phyloP scores from a whole-genome alignment of 1,140 invertebrate genomes.

The Drosophila novamexicana region DNA sequence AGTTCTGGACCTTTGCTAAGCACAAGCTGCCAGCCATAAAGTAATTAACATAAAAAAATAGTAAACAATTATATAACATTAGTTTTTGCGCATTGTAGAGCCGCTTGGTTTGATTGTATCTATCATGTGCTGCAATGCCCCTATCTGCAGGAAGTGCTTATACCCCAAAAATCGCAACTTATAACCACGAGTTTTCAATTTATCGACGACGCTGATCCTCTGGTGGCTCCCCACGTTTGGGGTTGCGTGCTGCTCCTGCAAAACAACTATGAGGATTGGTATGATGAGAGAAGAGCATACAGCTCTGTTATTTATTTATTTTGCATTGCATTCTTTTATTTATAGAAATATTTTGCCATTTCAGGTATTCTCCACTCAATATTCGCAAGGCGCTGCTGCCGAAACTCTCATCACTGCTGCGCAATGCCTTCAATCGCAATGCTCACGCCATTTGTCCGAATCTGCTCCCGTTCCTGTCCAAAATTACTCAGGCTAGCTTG shows the following conservation, averaged over 20 bases:
- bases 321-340: not conserved
- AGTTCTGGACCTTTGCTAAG: slow-evolving; percentile 91
- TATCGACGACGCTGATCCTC: slow-evolving; percentile 90
- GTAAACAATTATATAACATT: not conserved
- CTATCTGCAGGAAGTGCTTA: slow-evolving; percentile 83
- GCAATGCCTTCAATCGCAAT: slow-evolving; percentile 90
- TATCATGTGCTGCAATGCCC: slow-evolving; percentile 87
- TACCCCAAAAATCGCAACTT: slow-evolving; percentile 86
- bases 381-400: slow-evolving; percentile 89
- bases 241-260: slow-evolving; percentile 82
- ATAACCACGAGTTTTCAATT: slow-evolving; percentile 87
- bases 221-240: slow-evolving; percentile 89
- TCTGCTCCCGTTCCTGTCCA: slow-evolving; percentile 90
- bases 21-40: slow-evolving; percentile 86
- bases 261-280: slow-evolving; percentile 73
- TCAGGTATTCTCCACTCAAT: slow-evolving; percentile 88
- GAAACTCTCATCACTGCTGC: slow-evolving; percentile 88
- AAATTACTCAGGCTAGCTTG: slow-evolving; percentile 85
- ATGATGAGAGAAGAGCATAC: slow-evolving; percentile 1
- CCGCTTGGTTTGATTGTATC: slow-evolving; percentile 88
- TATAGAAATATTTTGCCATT: not conserved
- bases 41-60: slow-evolving; percentile 40
- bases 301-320: not conserved
- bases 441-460: slow-evolving; percentile 89
- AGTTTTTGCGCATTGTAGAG: slow-evolving; percentile 41